Base-by-base conservation (phyloP, 2,888 invertebrate genomes). In the Rhorus exstirpatorius region DNA sequence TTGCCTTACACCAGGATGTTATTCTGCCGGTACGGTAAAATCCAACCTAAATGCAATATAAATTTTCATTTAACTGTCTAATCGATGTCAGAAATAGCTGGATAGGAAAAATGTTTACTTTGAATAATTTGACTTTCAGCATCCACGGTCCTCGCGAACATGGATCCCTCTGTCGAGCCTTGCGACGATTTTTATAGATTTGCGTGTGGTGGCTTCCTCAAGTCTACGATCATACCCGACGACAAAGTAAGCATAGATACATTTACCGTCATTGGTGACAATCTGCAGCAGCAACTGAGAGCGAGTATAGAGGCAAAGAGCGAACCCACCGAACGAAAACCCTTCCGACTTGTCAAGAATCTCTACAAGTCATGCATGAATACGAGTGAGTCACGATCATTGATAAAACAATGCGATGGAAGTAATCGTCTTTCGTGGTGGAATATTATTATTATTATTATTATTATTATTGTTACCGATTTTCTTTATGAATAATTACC, bases 351-450 rank as follows among this genome's bases (percentile, higher is more conserved):
- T 78, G 97, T 97, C n/a, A 98, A 97, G 92, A 95, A 95, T n/a
- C 93, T 98, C 81, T 98, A 97, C 94, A 95, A 95, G 89, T 96
- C 97, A 63, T 98, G 98, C 93, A 97, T 98, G 96, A 97, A 98
- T 91, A 96, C 96, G 93, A 95, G 97, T 97, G 93, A 95, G 96
- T 94, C 0, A 24, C 3, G 17, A 3, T 31, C 6, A 2, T 31
- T 31, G 3, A 6, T 31, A 31, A 31, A 31, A 31, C 6, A 31
- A 31, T 31, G 31, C n/a, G n/a, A n/a, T n/a, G n/a, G n/a, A 31
- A 31, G 6, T 31, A 31, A 31, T 31, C n/a, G n/a, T n/a, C n/a
- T n/a, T n/a, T n/a, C n/a, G n/a, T n/a, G n/a, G n/a, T n/a, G n/a
- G n/a, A n/a, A n/a, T n/a, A n/a, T n/a, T n/a, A n/a, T n/a, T n/a